Base-by-base conservation (phyloP, 2,797 vertebrate genomes). In the Chloroceryle inda region DNA sequence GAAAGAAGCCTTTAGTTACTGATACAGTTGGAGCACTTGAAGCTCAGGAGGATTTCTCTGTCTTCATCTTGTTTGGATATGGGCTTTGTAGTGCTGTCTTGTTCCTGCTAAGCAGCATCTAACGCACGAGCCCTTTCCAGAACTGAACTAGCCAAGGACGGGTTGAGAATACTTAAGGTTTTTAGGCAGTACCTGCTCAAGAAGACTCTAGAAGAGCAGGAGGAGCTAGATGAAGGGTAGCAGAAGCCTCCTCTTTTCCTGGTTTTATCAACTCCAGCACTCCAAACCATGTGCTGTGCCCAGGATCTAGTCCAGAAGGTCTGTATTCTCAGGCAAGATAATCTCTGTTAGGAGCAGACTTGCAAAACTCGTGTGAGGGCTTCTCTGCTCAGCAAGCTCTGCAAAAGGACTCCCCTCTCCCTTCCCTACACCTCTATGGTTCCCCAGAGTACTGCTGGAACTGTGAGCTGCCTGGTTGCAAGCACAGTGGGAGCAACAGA, bases 371-470 rank as follows among this genome's bases (percentile, higher is more conserved):
- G 10, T 4, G 21, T 61, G 59, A 53, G 42, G 18, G 20, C 20
- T 63, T 11, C 35, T 82, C 13, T 82, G 13, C 26, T 56, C 3
- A 1, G 18, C 19, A 24, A 37, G 44, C 5, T 44, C 62, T 61
- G 44, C 21, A 52, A 40, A 24, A 77, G 38, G 33, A 29, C 22
- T 77, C 2, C 0, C 4, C 9, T 68, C 44, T 75, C 23, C 55
- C 8, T 66, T 64, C 24, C 23, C 14, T 24, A 0, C 12, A 24
- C 4, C 14, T 29, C 42, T 31, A 4, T 0, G 1, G 14, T 31
- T 74, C 16, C 31, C 42, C 42, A 18, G 61, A 11, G 38, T 1
- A 0, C 20, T 80, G 23, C 52, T 86, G 47, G 16, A 29, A 9
- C 66, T 26, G 14, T 0, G 5, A 58, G 16, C 29, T 1, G 4